Evolutionary conservation across 2,888 invertebrate species (phyloP).

Genomic region (Keiferia lycopersicella): DNA sequence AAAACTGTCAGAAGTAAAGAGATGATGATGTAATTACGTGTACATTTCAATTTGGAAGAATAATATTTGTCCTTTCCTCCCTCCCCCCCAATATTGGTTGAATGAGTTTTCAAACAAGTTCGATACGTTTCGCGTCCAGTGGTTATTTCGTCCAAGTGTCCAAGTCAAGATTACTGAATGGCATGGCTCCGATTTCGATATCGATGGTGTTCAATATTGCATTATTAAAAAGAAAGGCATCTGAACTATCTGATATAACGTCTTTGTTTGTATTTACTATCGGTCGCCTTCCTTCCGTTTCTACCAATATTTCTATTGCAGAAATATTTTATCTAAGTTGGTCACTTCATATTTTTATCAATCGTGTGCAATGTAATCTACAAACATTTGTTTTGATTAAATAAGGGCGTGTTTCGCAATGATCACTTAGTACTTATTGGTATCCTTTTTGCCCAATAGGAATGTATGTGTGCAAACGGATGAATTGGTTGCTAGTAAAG

Average conservation of each 20-base stretch:
- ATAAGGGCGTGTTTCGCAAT: conserved; percentile 5
- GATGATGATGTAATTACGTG: too few relatives aligned
- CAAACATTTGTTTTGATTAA: not conserved
- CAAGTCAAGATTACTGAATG: too few relatives aligned
- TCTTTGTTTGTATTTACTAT: conserved; percentile 1
- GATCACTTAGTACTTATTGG: not conserved
- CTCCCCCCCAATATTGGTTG: too few relatives aligned
- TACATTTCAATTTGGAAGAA: too few relatives aligned
- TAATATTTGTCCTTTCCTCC: too few relatives aligned
- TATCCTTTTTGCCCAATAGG: conserved; percentile 15
- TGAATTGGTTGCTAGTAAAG: not conserved
- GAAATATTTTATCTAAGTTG: conserved; percentile 4
- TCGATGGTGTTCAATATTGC: too few relatives aligned
- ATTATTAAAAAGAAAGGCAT: too few relatives aligned
- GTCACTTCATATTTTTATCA: not conserved
- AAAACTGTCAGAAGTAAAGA: too few relatives aligned
- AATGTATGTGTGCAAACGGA: not conserved
- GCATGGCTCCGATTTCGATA: too few relatives aligned
- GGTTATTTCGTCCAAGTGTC: too few relatives aligned
- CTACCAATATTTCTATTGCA: not conserved
- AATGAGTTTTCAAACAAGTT: too few relatives aligned
- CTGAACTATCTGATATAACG: not conserved
- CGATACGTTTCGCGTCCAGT: too few relatives aligned
- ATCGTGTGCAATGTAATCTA: not conserved
- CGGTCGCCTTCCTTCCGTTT: not conserved